Evolutionary conservation across 2,888 invertebrate genomes (phyloP).

Genomic region (Hanleya hanleyi): DNA sequence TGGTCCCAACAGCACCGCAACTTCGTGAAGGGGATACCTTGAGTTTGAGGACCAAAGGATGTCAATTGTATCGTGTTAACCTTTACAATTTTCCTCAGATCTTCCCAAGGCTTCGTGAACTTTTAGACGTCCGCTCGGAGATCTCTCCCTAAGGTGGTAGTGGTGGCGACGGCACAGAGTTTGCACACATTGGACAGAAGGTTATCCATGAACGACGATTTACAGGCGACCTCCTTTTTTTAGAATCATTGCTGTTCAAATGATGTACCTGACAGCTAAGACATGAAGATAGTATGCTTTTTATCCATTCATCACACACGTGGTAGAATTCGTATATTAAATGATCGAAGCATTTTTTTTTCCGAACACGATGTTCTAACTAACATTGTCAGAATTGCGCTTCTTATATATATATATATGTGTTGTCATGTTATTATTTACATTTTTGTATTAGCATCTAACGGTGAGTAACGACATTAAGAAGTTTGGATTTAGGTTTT

Average conservation of each 20-base stretch:
- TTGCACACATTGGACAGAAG: neutral
- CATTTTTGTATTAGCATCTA: constrained; percentile 8
- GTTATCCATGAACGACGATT: too few species aligned
- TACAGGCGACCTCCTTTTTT: too few species aligned
- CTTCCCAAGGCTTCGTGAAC: neutral
- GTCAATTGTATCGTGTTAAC: neutral
- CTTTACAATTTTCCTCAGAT: neutral
- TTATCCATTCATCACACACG: constrained; percentile 1
- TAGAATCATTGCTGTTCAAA: constrained; percentile 10
- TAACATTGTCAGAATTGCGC: constrained; percentile 3
- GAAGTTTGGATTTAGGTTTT: too few species aligned
- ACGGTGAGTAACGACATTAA: too few species aligned
- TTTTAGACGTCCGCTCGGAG: neutral
- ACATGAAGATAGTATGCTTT: constrained; percentile 1
- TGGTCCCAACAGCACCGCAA: neutral
- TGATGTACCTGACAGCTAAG: constrained; percentile 5
- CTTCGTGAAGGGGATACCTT: neutral
- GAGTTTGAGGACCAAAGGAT: neutral
- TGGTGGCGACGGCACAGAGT: neutral
- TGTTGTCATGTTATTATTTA: neutral
- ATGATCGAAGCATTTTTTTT: neutral
- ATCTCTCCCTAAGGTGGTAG: neutral
- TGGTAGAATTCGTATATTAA: constrained; percentile 7
- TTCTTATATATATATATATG: neutral
- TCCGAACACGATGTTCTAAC: neutral